Conservation (phyloP, 2,797 vertebrate species). For the Crypturellus tataupa region DNA sequence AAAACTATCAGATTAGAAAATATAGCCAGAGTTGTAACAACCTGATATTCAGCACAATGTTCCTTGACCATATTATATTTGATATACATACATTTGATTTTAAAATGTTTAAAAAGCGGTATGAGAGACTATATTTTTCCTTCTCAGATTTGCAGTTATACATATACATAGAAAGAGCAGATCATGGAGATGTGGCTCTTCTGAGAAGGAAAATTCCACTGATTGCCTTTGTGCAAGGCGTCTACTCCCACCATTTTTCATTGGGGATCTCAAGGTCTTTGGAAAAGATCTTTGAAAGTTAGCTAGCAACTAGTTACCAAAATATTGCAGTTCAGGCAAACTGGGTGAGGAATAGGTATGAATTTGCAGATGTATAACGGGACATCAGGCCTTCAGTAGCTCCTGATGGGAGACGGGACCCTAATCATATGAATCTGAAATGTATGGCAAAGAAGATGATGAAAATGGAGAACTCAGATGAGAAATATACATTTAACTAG, state of each 20-base stretch:
- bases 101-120: not conserved
- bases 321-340: not conserved
- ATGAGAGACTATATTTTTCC: not conserved
- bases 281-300: not conserved
- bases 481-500: not conserved
- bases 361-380: not conserved
- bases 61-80: not conserved
- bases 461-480: not conserved
- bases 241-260: not conserved
- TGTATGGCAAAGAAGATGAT: not conserved
- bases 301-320: not conserved
- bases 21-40: not conserved
- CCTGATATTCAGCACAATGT: not conserved
- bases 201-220: not conserved
- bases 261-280: not conserved
- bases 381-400: not conserved
- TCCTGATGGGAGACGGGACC: not conserved
- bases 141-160: not conserved
- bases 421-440: not conserved
- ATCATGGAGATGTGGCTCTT: not conserved
- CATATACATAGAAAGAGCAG: rapidly evolving
- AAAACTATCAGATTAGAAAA: not conserved
- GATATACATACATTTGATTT: not conserved
- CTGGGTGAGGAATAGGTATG: not conserved
- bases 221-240: not conserved